phyloP scores from a whole-genome alignment of 2,888 invertebrate genomes.

The Hypena proboscidalis region DNA sequence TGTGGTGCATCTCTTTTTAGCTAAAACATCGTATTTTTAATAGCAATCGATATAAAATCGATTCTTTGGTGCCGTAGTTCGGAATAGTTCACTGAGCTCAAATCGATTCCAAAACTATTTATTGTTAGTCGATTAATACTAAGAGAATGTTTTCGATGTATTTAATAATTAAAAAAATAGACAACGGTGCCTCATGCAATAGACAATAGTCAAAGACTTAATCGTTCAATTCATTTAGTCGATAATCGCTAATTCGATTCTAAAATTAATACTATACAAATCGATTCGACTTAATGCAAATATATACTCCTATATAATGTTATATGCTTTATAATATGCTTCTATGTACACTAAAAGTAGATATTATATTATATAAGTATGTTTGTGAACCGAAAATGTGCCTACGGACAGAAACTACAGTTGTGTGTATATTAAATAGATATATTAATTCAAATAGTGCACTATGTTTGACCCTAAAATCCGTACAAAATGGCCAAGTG shows the following conservation, averaged over 20 bases:
- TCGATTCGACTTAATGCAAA: conserved; percentile 9
- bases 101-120: conserved; percentile 51
- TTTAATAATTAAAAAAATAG: conserved; percentile 43
- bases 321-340: conserved; percentile 20
- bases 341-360: conserved; percentile 13
- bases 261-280: neutral
- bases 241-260: conserved; percentile 28
- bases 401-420: conserved; percentile 36
- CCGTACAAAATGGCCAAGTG: neutral
- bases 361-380: conserved; percentile 16
- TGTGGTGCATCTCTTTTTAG: conserved; percentile 1
- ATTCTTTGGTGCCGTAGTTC: conserved; percentile 36
- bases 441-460: conserved; percentile 20
- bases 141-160: conserved; percentile 43
- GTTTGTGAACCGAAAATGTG: conserved; percentile 42
- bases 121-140: conserved; percentile 41
- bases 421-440: conserved; percentile 35
- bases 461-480: conserved; percentile 1
- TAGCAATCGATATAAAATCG: conserved; percentile 21
- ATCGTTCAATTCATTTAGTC: conserved; percentile 26
- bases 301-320: conserved; percentile 10
- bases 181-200: conserved; percentile 42
- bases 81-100: conserved; percentile 44
- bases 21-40: conserved; percentile 30
- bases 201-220: conserved; percentile 46